Conservation (phyloP, 1,140 invertebrate genomes). For the Pseudobourletiella spinata region DNA sequence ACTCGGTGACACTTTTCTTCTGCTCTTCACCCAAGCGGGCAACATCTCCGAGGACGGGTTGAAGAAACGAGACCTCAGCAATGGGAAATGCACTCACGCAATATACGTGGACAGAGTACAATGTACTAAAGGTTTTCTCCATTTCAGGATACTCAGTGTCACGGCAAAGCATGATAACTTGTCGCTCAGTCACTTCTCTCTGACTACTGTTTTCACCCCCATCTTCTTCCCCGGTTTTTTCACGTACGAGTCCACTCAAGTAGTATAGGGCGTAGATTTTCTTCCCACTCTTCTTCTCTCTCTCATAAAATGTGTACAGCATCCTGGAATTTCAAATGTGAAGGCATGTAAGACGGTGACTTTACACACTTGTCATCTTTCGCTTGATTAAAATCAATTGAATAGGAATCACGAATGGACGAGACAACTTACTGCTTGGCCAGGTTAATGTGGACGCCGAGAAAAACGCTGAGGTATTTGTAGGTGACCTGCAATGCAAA, state of each 20-base stretch:
- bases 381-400: too few relatives aligned
- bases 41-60: neutral
- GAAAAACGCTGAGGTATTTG: conserved; percentile 29
- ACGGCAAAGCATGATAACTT: conserved; percentile 10
- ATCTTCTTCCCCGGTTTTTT: neutral
- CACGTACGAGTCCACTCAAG: conserved; percentile 12
- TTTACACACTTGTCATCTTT: too few relatives aligned
- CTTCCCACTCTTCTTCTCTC: conserved; percentile 12
- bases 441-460: conserved; percentile 35
- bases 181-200: neutral
- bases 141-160: conserved; percentile 13
- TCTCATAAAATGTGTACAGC: conserved; percentile 26
- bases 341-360: neutral
- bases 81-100: neutral
- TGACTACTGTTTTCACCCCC: neutral
- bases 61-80: neutral
- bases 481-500: conserved; percentile 33
- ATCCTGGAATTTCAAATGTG: conserved; percentile 21
- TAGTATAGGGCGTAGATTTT: conserved; percentile 22
- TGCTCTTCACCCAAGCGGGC: too few relatives aligned
- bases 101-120: conserved; percentile 29
- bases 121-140: conserved; percentile 8
- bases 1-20: neutral
- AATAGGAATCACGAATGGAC: too few relatives aligned
- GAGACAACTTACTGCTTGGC: conserved; percentile 36